phyloP scores from a whole-genome alignment of 1,140 invertebrate genomes.

The Listronotus bonariensis region DNA sequence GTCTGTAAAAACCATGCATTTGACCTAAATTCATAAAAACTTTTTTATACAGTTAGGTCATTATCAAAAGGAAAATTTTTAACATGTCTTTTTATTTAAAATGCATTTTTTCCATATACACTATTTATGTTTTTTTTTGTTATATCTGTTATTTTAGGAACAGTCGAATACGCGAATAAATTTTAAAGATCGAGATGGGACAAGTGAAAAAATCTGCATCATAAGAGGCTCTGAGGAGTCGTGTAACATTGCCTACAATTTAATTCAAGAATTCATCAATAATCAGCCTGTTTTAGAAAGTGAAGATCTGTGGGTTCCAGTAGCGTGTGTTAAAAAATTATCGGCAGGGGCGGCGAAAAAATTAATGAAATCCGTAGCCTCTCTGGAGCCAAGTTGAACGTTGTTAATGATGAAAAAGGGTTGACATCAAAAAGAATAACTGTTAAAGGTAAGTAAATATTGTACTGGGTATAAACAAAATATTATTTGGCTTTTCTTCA shows the following conservation, averaged over 20 bases:
- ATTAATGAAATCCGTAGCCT: conserved; percentile 69
- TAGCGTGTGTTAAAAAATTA: conserved; percentile 68
- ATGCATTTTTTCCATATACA: no score
- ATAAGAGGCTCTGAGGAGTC: conserved; percentile 67
- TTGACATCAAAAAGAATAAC: conserved; percentile 45
- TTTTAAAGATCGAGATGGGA: conserved; percentile 62
- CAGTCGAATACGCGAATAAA: conserved; percentile 71
- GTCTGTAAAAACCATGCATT: no score
- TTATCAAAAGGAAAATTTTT: no score
- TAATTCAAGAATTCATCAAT: conserved; percentile 73
- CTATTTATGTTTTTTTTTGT: no score
- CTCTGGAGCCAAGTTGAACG: conserved; percentile 67
- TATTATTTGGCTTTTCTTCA: no score
- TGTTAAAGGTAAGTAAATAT: conserved; percentile 53
- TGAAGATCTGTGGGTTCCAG: conserved; percentile 68
- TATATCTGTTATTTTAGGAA: conserved; percentile 44
- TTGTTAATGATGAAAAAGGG: conserved; percentile 52
- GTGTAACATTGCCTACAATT: conserved; percentile 68
- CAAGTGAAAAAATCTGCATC: conserved; percentile 64
- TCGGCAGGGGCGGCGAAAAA: conserved; percentile 70
- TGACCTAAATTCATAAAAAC: no score
- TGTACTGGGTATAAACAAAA: no score
- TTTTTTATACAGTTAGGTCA: no score
- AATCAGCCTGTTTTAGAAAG: conserved; percentile 69
- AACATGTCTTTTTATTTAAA: no score